These are phyloP conservation scores for Forbesichthys agassizii DNA, from an alignment of 2,113 vertebrate species.

Conservation along the genomic window DNA sequence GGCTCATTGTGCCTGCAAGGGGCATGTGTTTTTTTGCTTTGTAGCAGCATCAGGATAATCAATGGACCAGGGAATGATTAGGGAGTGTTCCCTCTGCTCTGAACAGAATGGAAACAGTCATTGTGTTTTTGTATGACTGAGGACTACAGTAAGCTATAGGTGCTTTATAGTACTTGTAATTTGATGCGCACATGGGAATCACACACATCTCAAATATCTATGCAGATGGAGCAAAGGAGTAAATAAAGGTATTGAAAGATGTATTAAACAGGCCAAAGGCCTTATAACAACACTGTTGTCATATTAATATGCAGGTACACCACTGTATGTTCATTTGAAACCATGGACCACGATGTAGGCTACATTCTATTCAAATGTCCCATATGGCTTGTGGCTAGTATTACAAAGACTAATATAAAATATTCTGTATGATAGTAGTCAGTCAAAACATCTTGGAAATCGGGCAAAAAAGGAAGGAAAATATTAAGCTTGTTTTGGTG, in stretches of 20 bases:
- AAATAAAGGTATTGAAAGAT: too few species aligned
- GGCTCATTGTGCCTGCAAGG: slow-evolving; percentile 15
- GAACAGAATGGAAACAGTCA: background rate
- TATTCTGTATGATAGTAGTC: background rate
- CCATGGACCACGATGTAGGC: slow-evolving; percentile 18
- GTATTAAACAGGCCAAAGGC: too few species aligned
- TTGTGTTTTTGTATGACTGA: too few species aligned
- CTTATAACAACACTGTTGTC: too few species aligned
- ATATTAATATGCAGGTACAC: too few species aligned
- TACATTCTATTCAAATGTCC: background rate
- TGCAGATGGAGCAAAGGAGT: too few species aligned
- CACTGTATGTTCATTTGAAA: background rate
- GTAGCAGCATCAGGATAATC: slow-evolving; percentile 66
- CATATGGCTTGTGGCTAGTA: background rate
- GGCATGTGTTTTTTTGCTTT: slow-evolving; percentile 16
- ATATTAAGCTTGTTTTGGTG: slow-evolving; percentile 39
- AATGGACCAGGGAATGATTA: slow-evolving; percentile 72
- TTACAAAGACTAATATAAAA: background rate
- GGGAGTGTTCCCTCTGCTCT: slow-evolving; percentile 57
- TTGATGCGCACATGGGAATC: too few species aligned
- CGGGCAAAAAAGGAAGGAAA: background rate
- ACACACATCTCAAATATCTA: too few species aligned
- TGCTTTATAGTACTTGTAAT: too few species aligned
- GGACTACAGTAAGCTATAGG: too few species aligned
- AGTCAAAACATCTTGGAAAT: background rate